Evolutionary conservation across 2,113 vertebrate species (phyloP).

Genomic region (Clarias magur): DNA sequence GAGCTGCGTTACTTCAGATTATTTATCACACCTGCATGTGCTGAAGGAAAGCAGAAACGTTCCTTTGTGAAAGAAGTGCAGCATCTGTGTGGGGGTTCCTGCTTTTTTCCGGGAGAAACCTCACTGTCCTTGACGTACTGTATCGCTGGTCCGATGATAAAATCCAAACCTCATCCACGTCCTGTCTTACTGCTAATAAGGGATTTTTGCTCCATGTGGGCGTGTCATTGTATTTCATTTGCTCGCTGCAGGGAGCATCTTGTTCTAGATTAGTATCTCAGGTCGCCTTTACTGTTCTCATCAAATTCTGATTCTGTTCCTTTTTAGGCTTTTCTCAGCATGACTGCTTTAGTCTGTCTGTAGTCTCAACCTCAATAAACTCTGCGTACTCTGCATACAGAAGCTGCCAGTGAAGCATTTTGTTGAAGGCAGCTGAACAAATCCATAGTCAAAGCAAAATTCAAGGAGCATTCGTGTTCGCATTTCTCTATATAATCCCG

Average conservation of each 20-base stretch:
- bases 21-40: conserved; percentile 20
- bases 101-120: not conserved
- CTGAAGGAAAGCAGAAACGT: not conserved
- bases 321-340: not conserved
- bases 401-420: not conserved
- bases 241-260: not conserved
- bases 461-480: too few species aligned
- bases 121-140: not conserved
- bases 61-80: not conserved
- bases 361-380: not conserved
- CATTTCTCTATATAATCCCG: too few species aligned
- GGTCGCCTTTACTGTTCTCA: not conserved
- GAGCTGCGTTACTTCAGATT: conserved; percentile 33
- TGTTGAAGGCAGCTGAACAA: not conserved
- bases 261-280: not conserved
- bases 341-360: not conserved
- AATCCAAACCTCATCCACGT: not conserved
- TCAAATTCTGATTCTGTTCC: not conserved
- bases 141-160: not conserved
- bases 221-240: not conserved
- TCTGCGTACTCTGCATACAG: not conserved
- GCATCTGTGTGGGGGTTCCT: not conserved
- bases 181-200: not conserved
- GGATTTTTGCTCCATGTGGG: not conserved
- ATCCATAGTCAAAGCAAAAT: not conserved